phyloP scores from a whole-genome alignment of 2,888 invertebrate genomes.

The Chirona hameri region DNA sequence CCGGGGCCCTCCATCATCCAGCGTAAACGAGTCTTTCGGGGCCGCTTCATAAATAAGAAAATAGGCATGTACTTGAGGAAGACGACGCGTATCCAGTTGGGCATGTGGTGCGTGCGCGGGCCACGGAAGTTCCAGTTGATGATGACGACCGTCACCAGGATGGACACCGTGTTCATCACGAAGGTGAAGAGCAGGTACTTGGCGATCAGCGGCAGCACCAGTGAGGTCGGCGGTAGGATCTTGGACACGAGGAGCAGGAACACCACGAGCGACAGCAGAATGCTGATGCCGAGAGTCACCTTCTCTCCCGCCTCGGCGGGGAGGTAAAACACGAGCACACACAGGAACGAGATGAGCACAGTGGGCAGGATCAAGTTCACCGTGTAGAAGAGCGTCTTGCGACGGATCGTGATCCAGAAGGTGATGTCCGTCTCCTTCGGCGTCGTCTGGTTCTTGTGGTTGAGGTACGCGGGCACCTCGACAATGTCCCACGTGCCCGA shows the following conservation, averaged over 20 bases:
- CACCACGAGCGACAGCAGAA: slow-evolving; percentile 98
- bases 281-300: slow-evolving; percentile 89
- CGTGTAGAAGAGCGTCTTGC: slow-evolving; percentile 98
- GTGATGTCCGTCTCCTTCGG: slow-evolving; percentile 94
- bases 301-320: slow-evolving; percentile 99
- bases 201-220: slow-evolving; percentile 96
- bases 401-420: slow-evolving; percentile 90
- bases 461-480: slow-evolving; percentile 87
- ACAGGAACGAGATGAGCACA: slow-evolving; percentile 96
- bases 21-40: slow-evolving; percentile 84
- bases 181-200: slow-evolving; percentile 99
- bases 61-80: slow-evolving; percentile 74
- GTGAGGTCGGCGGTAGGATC: slow-evolving; percentile 96
- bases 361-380: slow-evolving; percentile 99
- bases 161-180: slow-evolving; percentile 99
- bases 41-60: slow-evolving; percentile 90
- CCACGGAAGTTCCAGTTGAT: slow-evolving; percentile 98
- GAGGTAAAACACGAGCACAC: slow-evolving; percentile 95
- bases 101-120: slow-evolving; percentile 96
- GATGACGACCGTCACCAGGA: slow-evolving; percentile 96
- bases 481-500: slow-evolving; percentile 99
- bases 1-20: slow-evolving; percentile 99
- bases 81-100: slow-evolving; percentile 89
- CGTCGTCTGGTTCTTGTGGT: slow-evolving; percentile 74
- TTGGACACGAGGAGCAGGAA: slow-evolving; percentile 97